Evolutionary conservation across 2,113 vertebrate species (phyloP).

Genomic region (Ursus arctos): DNA sequence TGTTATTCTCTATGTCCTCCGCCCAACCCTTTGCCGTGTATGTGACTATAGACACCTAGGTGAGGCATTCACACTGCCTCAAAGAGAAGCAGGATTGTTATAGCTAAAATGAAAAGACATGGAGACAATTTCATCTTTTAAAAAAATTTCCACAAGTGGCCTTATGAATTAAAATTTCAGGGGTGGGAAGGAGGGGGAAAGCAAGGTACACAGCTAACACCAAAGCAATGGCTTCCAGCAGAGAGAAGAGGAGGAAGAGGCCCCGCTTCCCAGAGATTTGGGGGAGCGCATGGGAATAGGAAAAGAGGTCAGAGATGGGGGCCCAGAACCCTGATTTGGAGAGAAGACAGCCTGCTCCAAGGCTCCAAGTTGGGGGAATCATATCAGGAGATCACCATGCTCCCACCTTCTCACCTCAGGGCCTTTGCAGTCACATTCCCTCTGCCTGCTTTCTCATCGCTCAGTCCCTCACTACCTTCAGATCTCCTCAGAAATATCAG

Average conservation of each 20-base stretch:
- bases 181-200: too few species aligned
- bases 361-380: background rate
- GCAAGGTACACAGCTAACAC: background rate
- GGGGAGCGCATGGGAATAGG: accelerated
- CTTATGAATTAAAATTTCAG: background rate
- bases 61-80: background rate
- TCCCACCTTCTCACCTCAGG: background rate
- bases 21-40: too few species aligned
- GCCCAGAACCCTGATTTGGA: background rate
- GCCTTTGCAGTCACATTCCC: background rate
- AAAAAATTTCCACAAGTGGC: background rate
- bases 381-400: background rate
- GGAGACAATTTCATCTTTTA: background rate
- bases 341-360: background rate
- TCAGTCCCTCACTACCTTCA: background rate
- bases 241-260: background rate
- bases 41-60: too few species aligned
- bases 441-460: background rate
- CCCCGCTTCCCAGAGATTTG: background rate
- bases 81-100: background rate
- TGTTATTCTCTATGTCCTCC: background rate
- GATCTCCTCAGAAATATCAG: background rate
- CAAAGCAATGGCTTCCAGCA: background rate
- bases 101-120: background rate
- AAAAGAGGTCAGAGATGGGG: background rate